Conservation (phyloP, 1,140 invertebrate genomes). For the Amyelois transitella region DNA sequence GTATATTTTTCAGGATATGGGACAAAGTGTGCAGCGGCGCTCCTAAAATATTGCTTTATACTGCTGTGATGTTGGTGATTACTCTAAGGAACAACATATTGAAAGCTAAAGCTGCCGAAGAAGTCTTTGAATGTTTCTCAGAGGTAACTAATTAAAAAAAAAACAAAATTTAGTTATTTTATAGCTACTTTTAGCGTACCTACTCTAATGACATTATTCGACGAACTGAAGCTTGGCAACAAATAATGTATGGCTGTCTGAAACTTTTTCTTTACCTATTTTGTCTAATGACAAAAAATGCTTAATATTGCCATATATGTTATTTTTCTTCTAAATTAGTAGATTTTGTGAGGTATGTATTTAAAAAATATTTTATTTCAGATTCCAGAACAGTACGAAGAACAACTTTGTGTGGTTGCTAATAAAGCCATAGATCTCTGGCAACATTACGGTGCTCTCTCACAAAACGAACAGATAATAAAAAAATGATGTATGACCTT, state of each 20-base stretch:
- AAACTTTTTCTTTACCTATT: neutral
- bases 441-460: conserved; percentile 76
- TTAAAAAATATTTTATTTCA: conserved; percentile 66
- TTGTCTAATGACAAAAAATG: neutral
- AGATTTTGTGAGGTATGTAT: too few species aligned
- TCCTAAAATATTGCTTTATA: conserved; percentile 86
- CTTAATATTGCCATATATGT: conserved; percentile 6
- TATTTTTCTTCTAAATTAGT: conserved; percentile 2
- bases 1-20: conserved; percentile 84
- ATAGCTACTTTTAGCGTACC: neutral
- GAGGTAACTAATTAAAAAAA: conserved; percentile 74
- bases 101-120: conserved; percentile 75
- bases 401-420: conserved; percentile 77
- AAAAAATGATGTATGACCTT: conserved; percentile 72
- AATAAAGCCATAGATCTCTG: conserved; percentile 87
- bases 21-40: conserved; percentile 91
- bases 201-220: neutral
- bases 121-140: conserved; percentile 78
- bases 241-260: neutral
- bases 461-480: conserved; percentile 57
- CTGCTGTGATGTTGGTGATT: conserved; percentile 82
- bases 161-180: neutral
- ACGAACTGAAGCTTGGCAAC: too few species aligned
- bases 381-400: conserved; percentile 84
- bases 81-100: conserved; percentile 80